These are phyloP conservation scores for Triplophysa dalaica DNA, from an alignment of 2,113 vertebrate genomes.

Conservation along the genomic window DNA sequence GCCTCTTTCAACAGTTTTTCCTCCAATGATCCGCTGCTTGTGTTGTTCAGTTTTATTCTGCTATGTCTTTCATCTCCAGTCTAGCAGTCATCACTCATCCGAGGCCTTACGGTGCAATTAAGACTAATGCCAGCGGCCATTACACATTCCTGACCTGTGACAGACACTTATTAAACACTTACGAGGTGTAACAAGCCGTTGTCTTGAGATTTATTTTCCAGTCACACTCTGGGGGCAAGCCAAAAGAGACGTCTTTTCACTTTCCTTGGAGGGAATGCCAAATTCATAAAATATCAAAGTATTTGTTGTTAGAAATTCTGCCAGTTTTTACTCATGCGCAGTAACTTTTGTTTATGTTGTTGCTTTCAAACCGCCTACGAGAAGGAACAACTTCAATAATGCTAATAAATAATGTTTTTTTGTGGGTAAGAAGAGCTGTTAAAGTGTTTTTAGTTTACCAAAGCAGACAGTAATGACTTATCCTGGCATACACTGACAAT, in stretches of 20 bases:
- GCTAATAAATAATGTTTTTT: neutral
- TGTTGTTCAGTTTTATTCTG: constrained; percentile 21
- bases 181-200: constrained; percentile 63
- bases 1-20: neutral
- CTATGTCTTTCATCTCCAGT: constrained; percentile 62
- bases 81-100: constrained; percentile 62
- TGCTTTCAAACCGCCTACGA: too few species aligned
- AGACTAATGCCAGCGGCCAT: constrained; percentile 62
- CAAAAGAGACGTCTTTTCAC: constrained; percentile 41
- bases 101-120: constrained; percentile 60
- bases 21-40: constrained; percentile 24
- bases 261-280: constrained; percentile 20
- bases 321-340: too few species aligned
- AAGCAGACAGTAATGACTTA: constrained; percentile 8
- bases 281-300: neutral
- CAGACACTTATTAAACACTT: constrained; percentile 70
- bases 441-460: constrained; percentile 2
- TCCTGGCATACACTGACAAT: constrained; percentile 8
- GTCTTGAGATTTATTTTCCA: constrained; percentile 58
- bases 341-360: too few species aligned
- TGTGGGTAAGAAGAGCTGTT: neutral
- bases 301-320: too few species aligned
- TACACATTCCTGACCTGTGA: constrained; percentile 66
- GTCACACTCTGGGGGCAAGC: constrained; percentile 30
- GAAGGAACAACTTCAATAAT: too few species aligned